phyloP scores from a whole-genome alignment of 2,888 invertebrate species.

The Pocota personata region DNA sequence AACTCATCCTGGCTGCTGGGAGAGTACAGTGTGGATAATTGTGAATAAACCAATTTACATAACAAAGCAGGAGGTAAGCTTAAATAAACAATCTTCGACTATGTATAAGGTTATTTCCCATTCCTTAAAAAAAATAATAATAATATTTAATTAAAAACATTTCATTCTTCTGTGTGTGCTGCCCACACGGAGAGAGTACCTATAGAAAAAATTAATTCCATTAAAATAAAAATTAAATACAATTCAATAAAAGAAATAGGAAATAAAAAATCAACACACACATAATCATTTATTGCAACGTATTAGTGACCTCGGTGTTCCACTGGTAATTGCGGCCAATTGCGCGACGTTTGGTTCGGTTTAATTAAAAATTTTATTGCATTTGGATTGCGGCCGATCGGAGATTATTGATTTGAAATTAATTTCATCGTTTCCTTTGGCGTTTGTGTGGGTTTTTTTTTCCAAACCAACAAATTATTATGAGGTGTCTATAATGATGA shows the following conservation, averaged over 20 bases:
- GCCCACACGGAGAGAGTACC: not conserved
- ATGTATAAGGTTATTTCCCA: not conserved
- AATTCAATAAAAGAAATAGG: not conserved
- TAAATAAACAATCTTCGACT: not conserved
- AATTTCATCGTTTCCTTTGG: constrained; percentile 29
- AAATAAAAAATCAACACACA: constrained; percentile 3
- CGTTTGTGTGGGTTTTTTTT: not conserved
- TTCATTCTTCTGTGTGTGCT: not conserved
- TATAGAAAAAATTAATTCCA: not conserved
- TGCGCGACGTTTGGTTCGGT: constrained; percentile 8
- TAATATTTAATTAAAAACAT: constrained; percentile 46
- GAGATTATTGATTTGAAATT: constrained; percentile 63
- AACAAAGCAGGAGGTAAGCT: constrained; percentile 94
- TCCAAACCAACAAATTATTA: constrained; percentile 2
- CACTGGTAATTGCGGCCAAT: constrained; percentile 36
- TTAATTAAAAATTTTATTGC: constrained; percentile 49
- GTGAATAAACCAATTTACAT: constrained; percentile 99
- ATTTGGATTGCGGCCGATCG: not conserved
- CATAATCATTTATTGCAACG: constrained; percentile 25
- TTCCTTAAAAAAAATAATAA: not conserved
- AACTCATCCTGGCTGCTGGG: constrained; percentile 99
- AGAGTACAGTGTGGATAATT: constrained; percentile 99
- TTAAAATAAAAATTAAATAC: not conserved
- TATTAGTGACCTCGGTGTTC: constrained; percentile 24
- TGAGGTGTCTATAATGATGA: constrained; percentile 28